Percentiles rank a stretch among this genome's conserved stretches.
Conservation (phyloP, 2,113 vertebrate genomes). For the Microcebus tavaratra region DNA sequence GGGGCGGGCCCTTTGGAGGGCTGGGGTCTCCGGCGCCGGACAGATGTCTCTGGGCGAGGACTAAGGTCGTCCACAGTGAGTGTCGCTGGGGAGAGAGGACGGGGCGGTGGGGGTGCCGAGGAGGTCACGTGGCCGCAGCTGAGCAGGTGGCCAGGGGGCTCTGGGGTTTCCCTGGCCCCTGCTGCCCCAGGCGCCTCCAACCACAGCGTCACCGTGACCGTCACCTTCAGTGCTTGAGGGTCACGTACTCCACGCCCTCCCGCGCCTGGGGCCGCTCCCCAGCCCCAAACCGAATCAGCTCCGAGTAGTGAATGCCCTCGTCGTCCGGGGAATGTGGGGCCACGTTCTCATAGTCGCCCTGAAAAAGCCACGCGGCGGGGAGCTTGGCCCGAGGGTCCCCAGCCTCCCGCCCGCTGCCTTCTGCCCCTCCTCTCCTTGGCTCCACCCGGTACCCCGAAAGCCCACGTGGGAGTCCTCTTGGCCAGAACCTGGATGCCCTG, state of each 20-base stretch:
- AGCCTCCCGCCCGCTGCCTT: rapidly evolving
- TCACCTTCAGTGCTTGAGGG: constrained; percentile 58
- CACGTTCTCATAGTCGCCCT: constrained; percentile 76
- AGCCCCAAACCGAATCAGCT: constrained; percentile 66
- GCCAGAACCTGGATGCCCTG: background rate
- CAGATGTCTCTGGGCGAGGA: constrained; percentile 79
- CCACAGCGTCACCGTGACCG: rapidly evolving
- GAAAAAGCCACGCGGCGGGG: background rate
- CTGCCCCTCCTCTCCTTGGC: background rate
- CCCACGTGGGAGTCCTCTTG: rapidly evolving
- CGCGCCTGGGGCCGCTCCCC: background rate
- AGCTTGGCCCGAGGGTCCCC: background rate
- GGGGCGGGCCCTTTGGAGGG: constrained; percentile 72
- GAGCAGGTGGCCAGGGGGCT: constrained; percentile 83
- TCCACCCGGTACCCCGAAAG: background rate
- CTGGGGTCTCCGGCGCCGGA: constrained; percentile 70
- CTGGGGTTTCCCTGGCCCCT: too few relatives aligned
- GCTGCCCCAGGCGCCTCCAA: too few relatives aligned
- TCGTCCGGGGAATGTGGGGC: constrained; percentile 9
- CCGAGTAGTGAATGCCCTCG: constrained; percentile 70
- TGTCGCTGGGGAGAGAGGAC: too few relatives aligned
- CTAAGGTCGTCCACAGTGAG: constrained; percentile 69
- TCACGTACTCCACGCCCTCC: constrained; percentile 68
- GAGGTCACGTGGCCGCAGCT: constrained; percentile 79
- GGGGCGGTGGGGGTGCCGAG: constrained; percentile 49